Base-by-base conservation (phyloP, 35 echinoderm and acorn worm species). In the Eucidaris tribuloides region DNA sequence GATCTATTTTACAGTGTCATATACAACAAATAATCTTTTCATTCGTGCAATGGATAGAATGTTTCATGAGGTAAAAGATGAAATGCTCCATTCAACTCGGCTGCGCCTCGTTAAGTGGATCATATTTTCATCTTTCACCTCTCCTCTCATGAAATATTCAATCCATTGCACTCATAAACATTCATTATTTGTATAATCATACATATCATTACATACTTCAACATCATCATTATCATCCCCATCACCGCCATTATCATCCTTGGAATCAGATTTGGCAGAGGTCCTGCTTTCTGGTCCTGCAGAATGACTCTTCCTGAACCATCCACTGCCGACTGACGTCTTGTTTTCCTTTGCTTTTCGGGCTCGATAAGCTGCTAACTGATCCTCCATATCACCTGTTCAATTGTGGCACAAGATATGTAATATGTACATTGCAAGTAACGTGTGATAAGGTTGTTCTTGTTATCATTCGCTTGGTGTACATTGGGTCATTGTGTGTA, bases 311-410 rank as follows among this genome's bases (percentile, higher is more conserved):
- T 36, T 45, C 31, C 87, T 35, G 45, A 72, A 52, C 19, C 57
- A 33, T 56, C 58, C 19, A 33, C 36, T 45, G n/a, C 5, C 56
- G 49, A 13, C 25, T 30, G 5, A 19, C 24, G 33, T 79, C 37
- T 55, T 56, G 45, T 45, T 89, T 59, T 89, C 87, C 42, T 76
- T 56, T 3, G 87, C 79, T 33, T 89, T 89, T 46, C 66, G 40
- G 25, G 87, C 87, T 14, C 87, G 58, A 40, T 89, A 89, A 50
- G 65, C 80, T 22, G 79, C 80, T 46, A 82, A 79, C 46, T 83
- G 87, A 31, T 82, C 63, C 66, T 89, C 79, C 87, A 82, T 89
- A 57, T 74, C 68, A 15, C 17, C 61, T n/a, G 40, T 71, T 33
- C 36, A 32, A 33, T 66, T 66, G 19, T 66, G 5, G 18, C 19